Base-by-base conservation (phyloP, 2,888 invertebrate species). In the Cybosia mesomella region DNA sequence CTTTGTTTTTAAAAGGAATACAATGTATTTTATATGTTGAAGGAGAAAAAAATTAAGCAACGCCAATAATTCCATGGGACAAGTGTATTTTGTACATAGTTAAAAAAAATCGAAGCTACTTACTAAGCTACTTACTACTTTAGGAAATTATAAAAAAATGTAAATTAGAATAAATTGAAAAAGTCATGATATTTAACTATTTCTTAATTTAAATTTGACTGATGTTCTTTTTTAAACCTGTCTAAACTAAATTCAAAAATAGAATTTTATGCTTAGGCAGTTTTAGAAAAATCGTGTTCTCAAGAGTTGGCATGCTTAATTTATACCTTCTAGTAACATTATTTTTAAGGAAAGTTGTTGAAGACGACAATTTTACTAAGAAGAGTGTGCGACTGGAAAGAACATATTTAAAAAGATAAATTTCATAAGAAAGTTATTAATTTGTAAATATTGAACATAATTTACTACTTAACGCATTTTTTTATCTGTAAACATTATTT, bases 401-500 rank as follows among this genome's bases (percentile, higher is more conserved):
- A 58, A 57, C 60, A 63, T 76, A 72, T 75, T 69, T 67, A 64
- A 32, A 70, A 73, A 72, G 71, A 77, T 79, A 74, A 66, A 64
- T 75, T 79, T 78, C 76, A 21, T 68, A 66, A 67, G 79, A 72
- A 79, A 75, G 66, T 75, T 79, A 80, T 75, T 80, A 72, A 74
- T 79, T 79, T 81, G 80, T 81, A 81, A 80, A 81, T 80, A 81
- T 79, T 80, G 80, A 77, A 79, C 74, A 77, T 80, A 80, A 68
- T 66, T 70, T 72, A 67, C 58, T 80, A 75, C 73, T 79, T 77
- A 79, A 76, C 73, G 80, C 80, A 80, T 76, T 81, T 80, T 81
- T 79, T 72, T 55, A 36, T 75, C 64, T 75, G 77, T 80, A 76
- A 79, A 75, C 78, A 71, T 79, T 78, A 78, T 81, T 80, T 82